phyloP scores from a whole-genome alignment of 2,797 vertebrate genomes.

The Cyprinodon diabolis region DNA sequence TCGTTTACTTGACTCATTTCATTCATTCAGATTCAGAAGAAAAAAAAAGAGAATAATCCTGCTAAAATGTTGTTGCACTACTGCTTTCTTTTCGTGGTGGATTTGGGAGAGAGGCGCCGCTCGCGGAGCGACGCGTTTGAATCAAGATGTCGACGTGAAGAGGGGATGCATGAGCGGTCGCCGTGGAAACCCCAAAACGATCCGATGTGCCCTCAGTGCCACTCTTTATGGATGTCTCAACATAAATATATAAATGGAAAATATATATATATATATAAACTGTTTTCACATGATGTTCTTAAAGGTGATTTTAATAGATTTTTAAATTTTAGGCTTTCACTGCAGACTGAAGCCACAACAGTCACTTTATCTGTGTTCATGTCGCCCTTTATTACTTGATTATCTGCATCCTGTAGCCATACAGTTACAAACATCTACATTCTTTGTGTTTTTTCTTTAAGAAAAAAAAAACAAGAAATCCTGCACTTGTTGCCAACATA shows the following conservation, averaged over 20 bases:
- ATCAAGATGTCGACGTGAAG: slow-evolving; percentile 50
- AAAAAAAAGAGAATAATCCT: slow-evolving; percentile 60
- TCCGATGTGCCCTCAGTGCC: slow-evolving; percentile 53
- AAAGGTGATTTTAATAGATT: slow-evolving; percentile 88
- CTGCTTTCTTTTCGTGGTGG: slow-evolving; percentile 81
- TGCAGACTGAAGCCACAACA: slow-evolving; percentile 66
- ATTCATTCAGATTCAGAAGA: slow-evolving; percentile 69
- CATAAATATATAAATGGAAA: slow-evolving; percentile 41
- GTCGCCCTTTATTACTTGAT: slow-evolving; percentile 59
- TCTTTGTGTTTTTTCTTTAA: slow-evolving; percentile 28
- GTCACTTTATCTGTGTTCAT: slow-evolving; percentile 35
- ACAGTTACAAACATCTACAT: slow-evolving; percentile 19
- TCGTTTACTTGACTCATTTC: slow-evolving; percentile 85
- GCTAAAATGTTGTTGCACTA: slow-evolving; percentile 95
- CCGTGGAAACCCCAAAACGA: slow-evolving; percentile 51
- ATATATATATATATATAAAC: slow-evolving; percentile 31
- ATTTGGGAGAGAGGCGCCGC: slow-evolving; percentile 83
- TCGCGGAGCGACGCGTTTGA: slow-evolving; percentile 69
- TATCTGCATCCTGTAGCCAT: slow-evolving; percentile 64
- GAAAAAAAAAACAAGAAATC: neutral
- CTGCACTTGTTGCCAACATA: slow-evolving; percentile 21
- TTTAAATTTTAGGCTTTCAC: slow-evolving; percentile 79
- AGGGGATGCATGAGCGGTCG: slow-evolving; percentile 32
- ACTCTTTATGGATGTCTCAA: slow-evolving; percentile 51
- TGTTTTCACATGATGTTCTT: slow-evolving; percentile 86